Evolutionary conservation across 2,797 vertebrate genomes (phyloP).

Genomic region (Zalophus californianus): DNA sequence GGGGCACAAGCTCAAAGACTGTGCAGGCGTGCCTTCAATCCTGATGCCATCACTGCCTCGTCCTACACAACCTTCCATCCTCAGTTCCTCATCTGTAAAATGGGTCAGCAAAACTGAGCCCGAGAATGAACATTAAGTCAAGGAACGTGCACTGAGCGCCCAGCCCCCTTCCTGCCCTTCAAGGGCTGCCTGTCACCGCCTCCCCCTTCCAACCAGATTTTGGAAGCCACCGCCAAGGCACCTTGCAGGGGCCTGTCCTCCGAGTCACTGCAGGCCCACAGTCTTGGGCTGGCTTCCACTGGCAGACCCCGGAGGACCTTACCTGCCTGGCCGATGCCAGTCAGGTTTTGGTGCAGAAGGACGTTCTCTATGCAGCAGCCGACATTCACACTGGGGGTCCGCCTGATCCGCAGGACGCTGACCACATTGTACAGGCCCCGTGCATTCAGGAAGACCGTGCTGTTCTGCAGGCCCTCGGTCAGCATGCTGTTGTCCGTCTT

Average conservation of each 20-base stretch:
- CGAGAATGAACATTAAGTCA: accelerated
- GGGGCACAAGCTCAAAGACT: background rate
- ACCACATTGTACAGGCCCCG: slow-evolving; percentile 81
- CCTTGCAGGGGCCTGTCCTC: accelerated
- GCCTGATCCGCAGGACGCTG: slow-evolving; percentile 79
- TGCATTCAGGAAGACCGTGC: background rate
- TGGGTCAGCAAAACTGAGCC: background rate
- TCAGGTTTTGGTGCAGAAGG: slow-evolving; percentile 84
- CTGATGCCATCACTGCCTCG: accelerated
- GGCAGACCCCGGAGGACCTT: background rate
- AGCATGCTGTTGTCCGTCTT: slow-evolving; percentile 81
- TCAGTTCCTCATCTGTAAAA: background rate
- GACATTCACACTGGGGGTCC: slow-evolving; percentile 73
- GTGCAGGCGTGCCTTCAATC: accelerated
- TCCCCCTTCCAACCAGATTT: no score
- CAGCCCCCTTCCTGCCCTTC: background rate
- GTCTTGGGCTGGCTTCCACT: accelerated
- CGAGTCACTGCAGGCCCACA: accelerated
- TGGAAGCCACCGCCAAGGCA: accelerated
- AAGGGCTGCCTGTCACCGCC: background rate
- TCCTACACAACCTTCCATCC: background rate
- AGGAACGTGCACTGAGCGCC: accelerated
- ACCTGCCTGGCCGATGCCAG: slow-evolving; percentile 66
- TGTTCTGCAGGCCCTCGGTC: background rate
- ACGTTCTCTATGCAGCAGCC: slow-evolving; percentile 87